phyloP scores from a whole-genome alignment of 2,113 vertebrate species.

The Ursus arctos region DNA sequence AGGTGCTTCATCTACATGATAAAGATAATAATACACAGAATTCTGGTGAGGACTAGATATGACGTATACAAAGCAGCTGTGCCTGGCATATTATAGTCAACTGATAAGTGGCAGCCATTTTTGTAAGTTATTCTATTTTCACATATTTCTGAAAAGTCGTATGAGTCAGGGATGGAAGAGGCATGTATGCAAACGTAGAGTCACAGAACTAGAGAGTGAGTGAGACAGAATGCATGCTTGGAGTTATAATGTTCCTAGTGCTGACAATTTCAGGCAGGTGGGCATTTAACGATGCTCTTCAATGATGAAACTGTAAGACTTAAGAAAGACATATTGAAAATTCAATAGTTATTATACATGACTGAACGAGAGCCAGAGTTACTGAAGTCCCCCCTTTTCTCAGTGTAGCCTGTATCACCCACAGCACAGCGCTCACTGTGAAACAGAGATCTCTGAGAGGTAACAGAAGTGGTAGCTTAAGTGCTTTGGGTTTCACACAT shows the following conservation, averaged over 20 bases:
- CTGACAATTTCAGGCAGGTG: not conserved
- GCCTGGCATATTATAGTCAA: not conserved
- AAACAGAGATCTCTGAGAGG: not conserved
- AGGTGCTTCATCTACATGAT: not conserved
- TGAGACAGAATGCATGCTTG: not conserved
- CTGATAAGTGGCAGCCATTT: not conserved
- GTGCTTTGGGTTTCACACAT: not conserved
- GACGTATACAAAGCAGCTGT: not conserved
- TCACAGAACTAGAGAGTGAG: not conserved
- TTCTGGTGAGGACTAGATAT: not conserved
- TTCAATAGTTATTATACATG: not conserved
- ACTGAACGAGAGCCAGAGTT: not conserved
- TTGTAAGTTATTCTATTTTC: not conserved
- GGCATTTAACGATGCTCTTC: not conserved
- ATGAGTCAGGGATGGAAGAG: not conserved
- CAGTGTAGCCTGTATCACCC: not conserved
- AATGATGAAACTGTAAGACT: not conserved
- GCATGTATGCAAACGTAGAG: not conserved
- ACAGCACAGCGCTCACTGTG: not conserved
- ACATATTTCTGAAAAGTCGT: not conserved
- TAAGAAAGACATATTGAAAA: not conserved
- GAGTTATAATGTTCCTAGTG: not conserved
- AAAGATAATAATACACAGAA: not conserved
- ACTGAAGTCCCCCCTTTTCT: not conserved
- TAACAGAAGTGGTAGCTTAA: not conserved